A percentile compares a stretch with the other conserved stretches of the same genome.
Evolutionary conservation across 2,888 invertebrate genomes (phyloP).

Genomic region (Sesia bembeciformis): DNA sequence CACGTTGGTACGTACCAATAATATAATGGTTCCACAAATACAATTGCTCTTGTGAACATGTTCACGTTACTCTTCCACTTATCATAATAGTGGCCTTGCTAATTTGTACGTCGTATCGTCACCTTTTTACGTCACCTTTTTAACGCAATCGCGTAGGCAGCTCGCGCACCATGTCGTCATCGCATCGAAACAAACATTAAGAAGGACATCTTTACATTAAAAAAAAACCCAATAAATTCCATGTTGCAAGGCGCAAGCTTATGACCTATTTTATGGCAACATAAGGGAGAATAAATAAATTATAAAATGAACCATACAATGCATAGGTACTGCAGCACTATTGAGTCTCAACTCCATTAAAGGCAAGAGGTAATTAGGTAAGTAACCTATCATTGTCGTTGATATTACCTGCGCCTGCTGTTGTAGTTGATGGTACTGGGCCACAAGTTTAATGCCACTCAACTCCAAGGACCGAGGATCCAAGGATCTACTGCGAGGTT

Average conservation of each 20-base stretch:
- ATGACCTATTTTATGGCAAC: too few species aligned
- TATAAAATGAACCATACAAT: too few species aligned
- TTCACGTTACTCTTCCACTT: neutral
- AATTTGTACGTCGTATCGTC: neutral
- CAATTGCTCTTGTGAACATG: neutral
- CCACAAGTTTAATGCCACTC: conserved; percentile 77
- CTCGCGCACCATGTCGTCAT: neutral
- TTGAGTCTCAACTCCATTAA: neutral
- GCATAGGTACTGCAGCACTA: neutral
- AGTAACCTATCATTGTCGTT: neutral
- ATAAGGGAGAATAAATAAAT: too few species aligned
- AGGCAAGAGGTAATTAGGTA: neutral
- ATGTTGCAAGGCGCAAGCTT: too few species aligned
- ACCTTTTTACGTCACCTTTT: neutral
- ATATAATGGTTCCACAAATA: neutral
- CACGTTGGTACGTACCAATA: neutral
- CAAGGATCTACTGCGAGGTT: conserved; percentile 82
- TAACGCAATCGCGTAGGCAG: neutral
- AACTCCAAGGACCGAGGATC: conserved; percentile 82
- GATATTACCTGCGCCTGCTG: conserved; percentile 16
- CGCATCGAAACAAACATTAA: neutral
- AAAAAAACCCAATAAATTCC: too few species aligned
- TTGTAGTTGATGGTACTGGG: conserved; percentile 60
- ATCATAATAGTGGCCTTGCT: neutral
- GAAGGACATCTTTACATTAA: neutral